Conservation (phyloP, 1,140 invertebrate genomes). For the Gryllus bimaculatus region DNA sequence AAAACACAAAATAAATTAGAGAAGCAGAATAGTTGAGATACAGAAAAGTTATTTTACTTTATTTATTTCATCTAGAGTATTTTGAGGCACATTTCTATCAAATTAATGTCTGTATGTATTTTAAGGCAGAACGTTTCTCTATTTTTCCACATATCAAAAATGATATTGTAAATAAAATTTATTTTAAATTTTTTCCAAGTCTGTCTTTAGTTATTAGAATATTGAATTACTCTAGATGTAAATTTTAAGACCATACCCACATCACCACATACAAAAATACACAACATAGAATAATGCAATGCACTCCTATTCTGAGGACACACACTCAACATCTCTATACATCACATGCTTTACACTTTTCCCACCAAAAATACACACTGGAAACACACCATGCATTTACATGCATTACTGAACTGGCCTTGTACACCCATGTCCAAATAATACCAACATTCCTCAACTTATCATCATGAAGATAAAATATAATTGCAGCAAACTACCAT, state of each 20-base stretch:
- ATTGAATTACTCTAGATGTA: no score
- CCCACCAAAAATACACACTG: neutral
- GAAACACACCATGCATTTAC: neutral
- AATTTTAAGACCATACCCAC: neutral
- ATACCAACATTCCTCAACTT: neutral
- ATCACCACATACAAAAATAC: neutral
- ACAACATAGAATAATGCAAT: neutral
- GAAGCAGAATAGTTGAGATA: no score
- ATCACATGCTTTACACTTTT: neutral
- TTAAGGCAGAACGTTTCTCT: no score
- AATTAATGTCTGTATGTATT: no score
- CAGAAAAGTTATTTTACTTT: no score
- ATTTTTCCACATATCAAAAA: no score
- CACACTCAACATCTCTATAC: neutral
- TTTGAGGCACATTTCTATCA: no score
- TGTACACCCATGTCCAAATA: conserved; percentile 1
- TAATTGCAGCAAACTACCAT: neutral
- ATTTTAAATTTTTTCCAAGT: no score
- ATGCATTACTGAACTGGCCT: neutral
- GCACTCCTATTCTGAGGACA: neutral
- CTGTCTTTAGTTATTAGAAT: no score
- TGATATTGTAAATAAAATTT: no score
- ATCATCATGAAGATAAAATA: neutral
- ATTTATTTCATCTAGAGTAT: no score
- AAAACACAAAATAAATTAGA: no score